Evolutionary conservation across 2,113 vertebrate genomes (phyloP), one percentile per base, ranked within the genome.

Genomic region (Malurus alboscapulatus): DNA sequence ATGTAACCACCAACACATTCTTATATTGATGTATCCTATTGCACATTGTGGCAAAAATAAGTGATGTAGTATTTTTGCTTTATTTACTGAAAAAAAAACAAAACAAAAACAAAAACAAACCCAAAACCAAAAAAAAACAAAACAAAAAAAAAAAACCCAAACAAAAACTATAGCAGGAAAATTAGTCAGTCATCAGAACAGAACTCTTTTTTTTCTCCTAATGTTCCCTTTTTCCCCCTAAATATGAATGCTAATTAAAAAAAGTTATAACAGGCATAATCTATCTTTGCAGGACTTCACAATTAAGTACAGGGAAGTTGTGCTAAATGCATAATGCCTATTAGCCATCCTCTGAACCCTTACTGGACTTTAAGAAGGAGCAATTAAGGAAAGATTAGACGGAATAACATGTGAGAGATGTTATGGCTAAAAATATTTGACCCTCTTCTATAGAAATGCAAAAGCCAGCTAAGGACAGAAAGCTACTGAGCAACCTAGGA

Each of bases 1-100:
- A 58, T 57, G 30, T 12, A 38, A 5, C 17, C 25, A 40, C 3
- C 0, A 25, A 3, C 7, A 57, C 1, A 22, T n/a, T 15, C 13
- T 2, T 73, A 8, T 63, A 17, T 27, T 91, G 36, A 10, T 42
- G 2, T 53, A 48, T 6, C 7, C 1, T 67, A 17, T 40, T 61
- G 5, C 13, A 48, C 7, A 51, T 9, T 32, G 9, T 68, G 17
- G 24, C 8, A 78, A 61, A 78, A 54, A 54, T 48, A 66, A 45
- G 1, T 45, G 11, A 27, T 18, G 7, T 12, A 18, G 2, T 69
- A 6, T 1, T 57, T 84, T 83, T 61, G 66, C 55, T 15, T 47
- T 55, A 76, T 21, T 36, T 61, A 4, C 10, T 53, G n/a, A 61
- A 59, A 72, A 77, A 61, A 1, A 53, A 38, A n/a, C n/a, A n/a